Evolutionary conservation across 2,888 invertebrate species (phyloP).

Genomic region (Macaria notata): DNA sequence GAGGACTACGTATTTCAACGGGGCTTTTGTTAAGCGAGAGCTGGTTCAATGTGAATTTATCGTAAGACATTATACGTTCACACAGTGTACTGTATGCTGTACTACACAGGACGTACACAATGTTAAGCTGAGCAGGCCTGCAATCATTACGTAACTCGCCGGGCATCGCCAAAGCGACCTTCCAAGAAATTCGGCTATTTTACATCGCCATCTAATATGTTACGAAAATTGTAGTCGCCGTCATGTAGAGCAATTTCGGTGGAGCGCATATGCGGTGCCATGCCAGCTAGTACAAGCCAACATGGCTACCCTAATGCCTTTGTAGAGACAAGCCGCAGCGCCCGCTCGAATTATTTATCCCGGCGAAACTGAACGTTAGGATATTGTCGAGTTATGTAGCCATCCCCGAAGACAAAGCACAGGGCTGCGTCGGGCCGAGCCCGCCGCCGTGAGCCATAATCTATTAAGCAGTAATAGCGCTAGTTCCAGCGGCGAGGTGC

Average conservation of each 20-base stretch:
- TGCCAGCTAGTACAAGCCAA: constrained; percentile 25
- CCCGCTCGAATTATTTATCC: constrained; percentile 50
- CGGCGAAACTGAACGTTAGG: constrained; percentile 37
- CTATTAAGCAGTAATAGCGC: constrained; percentile 65
- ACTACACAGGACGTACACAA: no score
- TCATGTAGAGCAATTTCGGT: constrained; percentile 32
- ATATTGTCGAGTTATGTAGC: constrained; percentile 39
- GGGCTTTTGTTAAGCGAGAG: constrained; percentile 13
- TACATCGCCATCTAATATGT: constrained; percentile 28
- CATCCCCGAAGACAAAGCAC: constrained; percentile 51
- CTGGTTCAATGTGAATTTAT: constrained; percentile 3
- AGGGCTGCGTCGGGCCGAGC: constrained; percentile 30
- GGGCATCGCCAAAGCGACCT: not conserved
- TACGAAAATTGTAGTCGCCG: constrained; percentile 31
- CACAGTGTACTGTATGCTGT: not conserved
- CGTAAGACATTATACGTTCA: constrained; percentile 1
- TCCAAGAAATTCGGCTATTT: constrained; percentile 11
- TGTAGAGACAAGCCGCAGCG: constrained; percentile 39
- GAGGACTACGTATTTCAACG: constrained; percentile 21
- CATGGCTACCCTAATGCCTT: constrained; percentile 37
- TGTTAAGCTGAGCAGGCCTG: not conserved
- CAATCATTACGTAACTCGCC: not conserved
- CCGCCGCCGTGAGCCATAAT: constrained; percentile 55
- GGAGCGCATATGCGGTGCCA: constrained; percentile 21
- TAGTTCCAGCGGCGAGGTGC: constrained; percentile 35